These are phyloP conservation scores for Phrynocephalus versicolor DNA, from an alignment of 2,113 vertebrate genomes.

Conservation along the genomic window DNA sequence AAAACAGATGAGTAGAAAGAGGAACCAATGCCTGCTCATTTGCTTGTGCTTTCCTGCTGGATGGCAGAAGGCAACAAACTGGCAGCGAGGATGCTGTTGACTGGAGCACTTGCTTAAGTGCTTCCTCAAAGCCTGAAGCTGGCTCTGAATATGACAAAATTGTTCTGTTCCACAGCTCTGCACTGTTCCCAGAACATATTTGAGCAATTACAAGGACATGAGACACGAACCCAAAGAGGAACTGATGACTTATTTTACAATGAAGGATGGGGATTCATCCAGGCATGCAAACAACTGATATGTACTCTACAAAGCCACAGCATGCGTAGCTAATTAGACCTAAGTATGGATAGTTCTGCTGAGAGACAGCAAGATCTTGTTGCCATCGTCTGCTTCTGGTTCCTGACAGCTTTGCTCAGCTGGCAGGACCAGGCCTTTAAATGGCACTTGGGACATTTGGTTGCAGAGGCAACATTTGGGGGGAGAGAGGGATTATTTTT, in stretches of 20 bases:
- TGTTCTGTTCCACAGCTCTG: not conserved
- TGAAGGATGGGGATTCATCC: not conserved
- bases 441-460: not conserved
- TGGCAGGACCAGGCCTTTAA: constrained; percentile 14
- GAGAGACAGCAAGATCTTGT: constrained; percentile 10
- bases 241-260: constrained; percentile 26
- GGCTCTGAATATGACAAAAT: not conserved
- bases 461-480: not conserved
- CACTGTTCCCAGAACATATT: not conserved
- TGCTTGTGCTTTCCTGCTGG: not conserved
- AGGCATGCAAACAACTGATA: not conserved
- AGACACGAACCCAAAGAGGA: not conserved
- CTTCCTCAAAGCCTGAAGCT: not conserved
- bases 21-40: not conserved
- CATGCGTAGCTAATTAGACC: not conserved
- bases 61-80: not conserved
- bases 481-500: constrained; percentile 7
- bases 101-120: not conserved
- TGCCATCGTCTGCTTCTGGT: not conserved
- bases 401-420: constrained; percentile 1
- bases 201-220: not conserved
- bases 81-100: not conserved
- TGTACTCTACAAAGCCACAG: not conserved
- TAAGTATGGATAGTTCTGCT: not conserved
- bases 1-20: not conserved